Percentiles rank a stretch among this genome's conserved stretches.
phyloP scores from a whole-genome alignment of 2,888 invertebrate genomes.

The Metalampra italica region DNA sequence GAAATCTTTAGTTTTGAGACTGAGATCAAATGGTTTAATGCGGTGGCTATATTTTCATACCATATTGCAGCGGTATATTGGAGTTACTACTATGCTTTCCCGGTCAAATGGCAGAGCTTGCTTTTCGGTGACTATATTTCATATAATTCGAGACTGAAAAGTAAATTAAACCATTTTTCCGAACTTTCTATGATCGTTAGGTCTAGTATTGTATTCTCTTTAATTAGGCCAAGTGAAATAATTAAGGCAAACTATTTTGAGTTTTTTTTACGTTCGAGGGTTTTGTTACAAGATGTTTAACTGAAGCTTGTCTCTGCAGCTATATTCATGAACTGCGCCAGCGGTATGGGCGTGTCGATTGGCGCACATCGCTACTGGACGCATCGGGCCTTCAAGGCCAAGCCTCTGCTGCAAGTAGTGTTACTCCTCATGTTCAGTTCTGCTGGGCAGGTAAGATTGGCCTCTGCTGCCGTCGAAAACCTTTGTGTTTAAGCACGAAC shows the following conservation, averaged over 20 bases:
- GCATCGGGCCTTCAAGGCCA: background rate
- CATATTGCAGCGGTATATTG: background rate
- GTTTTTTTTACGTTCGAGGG: no score
- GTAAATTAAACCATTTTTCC: no score
- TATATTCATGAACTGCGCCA: background rate
- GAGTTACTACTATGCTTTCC: background rate
- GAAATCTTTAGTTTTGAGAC: background rate
- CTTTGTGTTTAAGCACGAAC: background rate
- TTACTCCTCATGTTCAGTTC: background rate
- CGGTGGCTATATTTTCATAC: background rate
- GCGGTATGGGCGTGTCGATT: background rate
- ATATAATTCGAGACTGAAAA: background rate
- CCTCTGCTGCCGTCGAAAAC: background rate
- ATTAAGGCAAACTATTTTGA: no score
- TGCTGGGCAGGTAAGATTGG: background rate
- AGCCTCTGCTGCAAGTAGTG: background rate
- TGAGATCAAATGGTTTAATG: background rate
- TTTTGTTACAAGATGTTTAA: no score
- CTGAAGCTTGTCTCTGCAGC: background rate
- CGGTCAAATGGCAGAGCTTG: background rate
- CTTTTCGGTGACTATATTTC: background rate
- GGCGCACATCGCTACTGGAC: slow-evolving; percentile 1
- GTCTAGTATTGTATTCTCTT: no score
- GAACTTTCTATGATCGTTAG: no score
- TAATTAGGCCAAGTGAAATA: no score